Conservation (phyloP, 2,888 invertebrate genomes). For the Eupithecia inturbata region DNA sequence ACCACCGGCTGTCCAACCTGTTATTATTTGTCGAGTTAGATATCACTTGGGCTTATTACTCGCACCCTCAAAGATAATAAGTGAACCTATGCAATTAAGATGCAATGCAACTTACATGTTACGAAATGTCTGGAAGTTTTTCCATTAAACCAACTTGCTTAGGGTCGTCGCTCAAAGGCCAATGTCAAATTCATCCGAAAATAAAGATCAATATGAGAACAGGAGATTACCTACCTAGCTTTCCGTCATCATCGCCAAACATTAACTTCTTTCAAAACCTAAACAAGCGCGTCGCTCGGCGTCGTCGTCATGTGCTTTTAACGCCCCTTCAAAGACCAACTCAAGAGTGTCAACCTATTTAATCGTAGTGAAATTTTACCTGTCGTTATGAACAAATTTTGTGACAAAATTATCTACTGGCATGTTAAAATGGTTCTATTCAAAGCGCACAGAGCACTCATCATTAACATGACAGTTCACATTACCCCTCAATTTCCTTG, state of each 20-base stretch:
- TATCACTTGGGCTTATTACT: slow-evolving; percentile 3
- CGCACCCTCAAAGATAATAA: neutral
- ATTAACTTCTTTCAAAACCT: neutral
- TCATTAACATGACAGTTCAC: slow-evolving; percentile 22
- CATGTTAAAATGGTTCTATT: neutral
- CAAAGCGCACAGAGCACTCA: slow-evolving; percentile 29
- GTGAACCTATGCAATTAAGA: neutral
- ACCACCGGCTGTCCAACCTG: slow-evolving; percentile 28
- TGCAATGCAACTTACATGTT: neutral
- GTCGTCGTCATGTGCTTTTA: neutral
- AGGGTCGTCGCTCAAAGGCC: neutral
- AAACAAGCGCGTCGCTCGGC: neutral
- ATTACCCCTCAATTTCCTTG: slow-evolving; percentile 39
- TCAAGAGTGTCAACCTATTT: neutral
- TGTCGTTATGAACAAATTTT: neutral
- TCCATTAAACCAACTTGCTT: neutral
- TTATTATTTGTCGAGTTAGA: slow-evolving; percentile 26
- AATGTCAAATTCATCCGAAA: neutral
- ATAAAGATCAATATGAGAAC: neutral
- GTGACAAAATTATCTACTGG: neutral
- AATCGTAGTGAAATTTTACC: neutral
- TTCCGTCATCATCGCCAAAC: neutral
- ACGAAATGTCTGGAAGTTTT: neutral
- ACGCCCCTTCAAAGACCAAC: neutral
- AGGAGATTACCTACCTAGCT: neutral